phyloP scores from a whole-genome alignment of 2,113 vertebrate genomes.

The Xiphorhynchus elegans region DNA sequence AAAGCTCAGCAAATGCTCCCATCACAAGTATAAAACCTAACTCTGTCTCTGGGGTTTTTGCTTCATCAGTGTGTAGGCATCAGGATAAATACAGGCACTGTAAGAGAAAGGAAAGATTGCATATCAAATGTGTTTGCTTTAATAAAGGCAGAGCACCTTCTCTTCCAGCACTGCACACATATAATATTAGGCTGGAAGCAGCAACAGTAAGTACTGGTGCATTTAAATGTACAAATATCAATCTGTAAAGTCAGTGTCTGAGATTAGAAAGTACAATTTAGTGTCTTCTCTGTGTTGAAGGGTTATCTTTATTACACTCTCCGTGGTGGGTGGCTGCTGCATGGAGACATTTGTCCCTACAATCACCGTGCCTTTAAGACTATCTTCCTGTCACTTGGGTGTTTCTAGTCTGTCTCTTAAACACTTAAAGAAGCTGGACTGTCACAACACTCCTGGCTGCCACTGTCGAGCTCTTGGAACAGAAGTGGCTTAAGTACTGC shows the following conservation, averaged over 20 bases:
- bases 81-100: neutral
- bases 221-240: neutral
- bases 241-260: neutral
- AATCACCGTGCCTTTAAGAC: neutral
- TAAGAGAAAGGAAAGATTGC: neutral
- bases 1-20: neutral
- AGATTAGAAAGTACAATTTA: neutral
- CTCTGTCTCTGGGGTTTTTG: neutral
- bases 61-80: neutral
- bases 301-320: neutral
- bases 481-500: constrained; percentile 24
- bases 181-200: neutral
- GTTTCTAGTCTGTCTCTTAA: neutral
- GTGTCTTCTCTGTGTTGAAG: neutral
- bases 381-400: neutral
- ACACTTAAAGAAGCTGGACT: neutral
- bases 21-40: neutral
- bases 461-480: neutral
- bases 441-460: neutral
- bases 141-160: neutral
- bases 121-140: neutral
- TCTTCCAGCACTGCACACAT: neutral
- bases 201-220: neutral
- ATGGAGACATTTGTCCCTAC: neutral
- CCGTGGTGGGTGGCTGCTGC: neutral